Conservation (phyloP, 2,888 invertebrate genomes). For the Abrostola tripartita region DNA sequence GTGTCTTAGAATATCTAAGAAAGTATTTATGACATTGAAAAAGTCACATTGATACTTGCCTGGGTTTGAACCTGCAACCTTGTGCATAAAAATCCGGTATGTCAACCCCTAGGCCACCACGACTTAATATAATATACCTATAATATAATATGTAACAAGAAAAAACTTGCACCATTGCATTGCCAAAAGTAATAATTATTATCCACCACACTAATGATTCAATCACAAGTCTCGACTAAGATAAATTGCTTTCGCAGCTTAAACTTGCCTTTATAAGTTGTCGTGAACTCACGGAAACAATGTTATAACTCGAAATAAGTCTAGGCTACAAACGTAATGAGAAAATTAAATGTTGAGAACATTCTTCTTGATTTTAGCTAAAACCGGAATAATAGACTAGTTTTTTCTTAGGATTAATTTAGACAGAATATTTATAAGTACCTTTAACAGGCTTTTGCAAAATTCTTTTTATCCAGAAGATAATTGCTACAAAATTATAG, state of each 20-base stretch:
- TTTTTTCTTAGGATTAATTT: neutral
- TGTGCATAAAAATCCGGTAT: too few relatives aligned
- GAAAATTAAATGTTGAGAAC: constrained; percentile 4
- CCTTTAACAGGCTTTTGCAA: neutral
- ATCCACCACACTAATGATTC: constrained; percentile 26
- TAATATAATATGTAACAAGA: neutral
- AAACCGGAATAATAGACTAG: neutral
- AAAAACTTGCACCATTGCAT: constrained; percentile 17
- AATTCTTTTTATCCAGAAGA: neutral
- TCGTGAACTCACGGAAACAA: constrained; percentile 27
- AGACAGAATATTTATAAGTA: too few relatives aligned
- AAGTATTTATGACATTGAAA: too few relatives aligned
- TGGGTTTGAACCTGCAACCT: too few relatives aligned
- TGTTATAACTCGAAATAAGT: constrained; percentile 40
- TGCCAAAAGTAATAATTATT: constrained; percentile 33
- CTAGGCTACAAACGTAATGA: constrained; percentile 4
- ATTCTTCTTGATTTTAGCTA: neutral
- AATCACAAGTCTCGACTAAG: constrained; percentile 47
- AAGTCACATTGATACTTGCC: too few relatives aligned
- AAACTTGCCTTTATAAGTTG: constrained; percentile 42
- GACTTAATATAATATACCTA: too few relatives aligned
- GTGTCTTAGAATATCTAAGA: too few relatives aligned
- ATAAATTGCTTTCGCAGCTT: constrained; percentile 49
- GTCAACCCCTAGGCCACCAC: too few relatives aligned
- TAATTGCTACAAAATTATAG: too few relatives aligned